Conservation (phyloP, 2,113 vertebrate species). For the Silurus glanis region DNA sequence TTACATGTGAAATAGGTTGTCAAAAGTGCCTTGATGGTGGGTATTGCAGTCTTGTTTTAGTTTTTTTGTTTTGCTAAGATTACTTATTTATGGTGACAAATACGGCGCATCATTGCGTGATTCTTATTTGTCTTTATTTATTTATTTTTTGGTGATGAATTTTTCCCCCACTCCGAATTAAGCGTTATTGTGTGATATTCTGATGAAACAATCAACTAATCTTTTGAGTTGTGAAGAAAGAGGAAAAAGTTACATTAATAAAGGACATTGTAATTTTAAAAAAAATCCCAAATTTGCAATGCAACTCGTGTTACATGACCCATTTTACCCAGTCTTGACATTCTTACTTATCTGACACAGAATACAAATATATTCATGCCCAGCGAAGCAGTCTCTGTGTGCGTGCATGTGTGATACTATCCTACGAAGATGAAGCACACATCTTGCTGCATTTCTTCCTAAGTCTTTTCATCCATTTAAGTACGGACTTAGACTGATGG, state of each 20-base stretch:
- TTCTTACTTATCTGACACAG: background rate
- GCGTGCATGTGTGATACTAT: background rate
- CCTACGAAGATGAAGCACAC: background rate
- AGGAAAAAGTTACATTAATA: background rate
- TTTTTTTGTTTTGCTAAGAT: background rate
- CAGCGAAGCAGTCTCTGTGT: background rate
- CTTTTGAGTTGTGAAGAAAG: background rate
- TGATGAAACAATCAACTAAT: background rate
- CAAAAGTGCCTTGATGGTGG: conserved; percentile 78
- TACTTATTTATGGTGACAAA: background rate
- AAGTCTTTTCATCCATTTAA: background rate
- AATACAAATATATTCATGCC: background rate
- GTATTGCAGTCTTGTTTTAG: conserved; percentile 51
- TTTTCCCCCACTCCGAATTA: background rate
- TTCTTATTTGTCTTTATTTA: background rate
- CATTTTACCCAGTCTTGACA: background rate
- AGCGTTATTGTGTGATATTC: background rate
- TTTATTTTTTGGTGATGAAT: too few relatives aligned
- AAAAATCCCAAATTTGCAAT: background rate
- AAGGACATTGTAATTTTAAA: background rate
- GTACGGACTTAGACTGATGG: conserved; percentile 12
- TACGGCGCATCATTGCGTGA: background rate
- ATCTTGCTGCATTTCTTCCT: background rate
- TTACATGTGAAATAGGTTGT: conserved; percentile 85
- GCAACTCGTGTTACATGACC: background rate